These are phyloP conservation scores for Temnopleurus reevesii DNA, from an alignment of 53 echinoderm and acorn worm species.

Conservation along the genomic window DNA sequence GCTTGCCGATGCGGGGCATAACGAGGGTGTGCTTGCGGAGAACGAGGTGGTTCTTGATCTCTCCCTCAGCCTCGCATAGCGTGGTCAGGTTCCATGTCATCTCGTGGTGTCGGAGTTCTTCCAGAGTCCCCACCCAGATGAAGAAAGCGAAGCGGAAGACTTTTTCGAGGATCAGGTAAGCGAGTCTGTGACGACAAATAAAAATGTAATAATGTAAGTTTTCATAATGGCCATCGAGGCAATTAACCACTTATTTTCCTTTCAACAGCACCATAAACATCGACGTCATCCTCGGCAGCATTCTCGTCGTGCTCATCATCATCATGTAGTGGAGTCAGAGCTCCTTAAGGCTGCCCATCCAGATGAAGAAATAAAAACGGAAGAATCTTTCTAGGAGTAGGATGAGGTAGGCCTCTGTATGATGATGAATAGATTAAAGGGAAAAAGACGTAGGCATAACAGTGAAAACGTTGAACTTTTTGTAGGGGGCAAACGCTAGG, in stretches of 20 bases:
- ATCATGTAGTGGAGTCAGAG: constrained; percentile 65
- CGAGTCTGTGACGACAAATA: constrained; percentile 29
- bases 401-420: constrained; percentile 82
- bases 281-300: too few relatives aligned
- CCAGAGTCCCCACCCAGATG: constrained; percentile 78
- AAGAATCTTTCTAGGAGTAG: constrained; percentile 74
- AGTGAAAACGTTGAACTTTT: too few relatives aligned
- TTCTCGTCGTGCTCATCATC: constrained; percentile 60
- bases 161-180: constrained; percentile 80
- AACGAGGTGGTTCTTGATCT: constrained; percentile 73
- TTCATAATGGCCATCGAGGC: too few relatives aligned
- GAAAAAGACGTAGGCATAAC: too few relatives aligned
- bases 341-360: constrained; percentile 78
- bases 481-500: too few relatives aligned
- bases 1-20: constrained; percentile 79
- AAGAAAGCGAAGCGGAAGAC: constrained; percentile 81
- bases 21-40: constrained; percentile 72
- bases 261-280: too few relatives aligned
- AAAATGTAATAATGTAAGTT: too few relatives aligned
- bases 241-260: too few relatives aligned
- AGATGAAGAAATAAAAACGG: constrained; percentile 82
- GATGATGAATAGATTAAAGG: too few relatives aligned
- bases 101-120: constrained; percentile 71
- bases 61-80: constrained; percentile 63
- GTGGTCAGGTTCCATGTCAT: constrained; percentile 62